phyloP scores from a whole-genome alignment of 2,888 invertebrate genomes.

The Heliconius charithonia region DNA sequence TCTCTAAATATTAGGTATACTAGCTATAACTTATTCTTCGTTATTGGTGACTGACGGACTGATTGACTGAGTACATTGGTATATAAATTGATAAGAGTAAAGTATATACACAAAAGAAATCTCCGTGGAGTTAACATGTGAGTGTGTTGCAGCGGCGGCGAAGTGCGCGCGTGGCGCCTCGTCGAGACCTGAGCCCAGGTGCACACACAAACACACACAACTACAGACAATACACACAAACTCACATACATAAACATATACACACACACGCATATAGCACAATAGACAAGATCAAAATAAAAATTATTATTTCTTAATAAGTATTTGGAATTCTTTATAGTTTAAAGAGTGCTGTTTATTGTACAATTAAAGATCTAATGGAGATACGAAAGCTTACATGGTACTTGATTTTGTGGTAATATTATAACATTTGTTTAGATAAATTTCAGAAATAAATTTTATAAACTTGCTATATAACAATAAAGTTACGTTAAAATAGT shows the following conservation, averaged over 20 bases:
- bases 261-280: constrained; percentile 33
- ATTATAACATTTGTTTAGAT: too few relatives aligned
- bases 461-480: too few relatives aligned
- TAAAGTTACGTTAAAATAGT: too few relatives aligned
- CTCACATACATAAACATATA: constrained; percentile 35
- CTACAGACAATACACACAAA: constrained; percentile 45
- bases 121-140: constrained; percentile 38
- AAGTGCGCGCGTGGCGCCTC: constrained; percentile 87
- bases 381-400: background rate
- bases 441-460: too few relatives aligned
- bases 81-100: background rate
- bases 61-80: background rate
- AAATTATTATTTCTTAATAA: background rate
- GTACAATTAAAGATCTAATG: background rate
- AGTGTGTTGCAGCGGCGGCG: constrained; percentile 87
- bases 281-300: constrained; percentile 22
- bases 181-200: constrained; percentile 71
- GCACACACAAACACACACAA: constrained; percentile 51
- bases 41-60: background rate
- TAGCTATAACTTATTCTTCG: background rate
- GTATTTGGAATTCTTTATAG: background rate
- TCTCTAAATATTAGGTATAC: background rate
- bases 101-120: constrained; percentile 11
- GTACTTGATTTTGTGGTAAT: background rate
- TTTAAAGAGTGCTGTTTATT: background rate